phyloP scores from a whole-genome alignment of 1,140 invertebrate genomes.

The Lasioglossum albipes region DNA sequence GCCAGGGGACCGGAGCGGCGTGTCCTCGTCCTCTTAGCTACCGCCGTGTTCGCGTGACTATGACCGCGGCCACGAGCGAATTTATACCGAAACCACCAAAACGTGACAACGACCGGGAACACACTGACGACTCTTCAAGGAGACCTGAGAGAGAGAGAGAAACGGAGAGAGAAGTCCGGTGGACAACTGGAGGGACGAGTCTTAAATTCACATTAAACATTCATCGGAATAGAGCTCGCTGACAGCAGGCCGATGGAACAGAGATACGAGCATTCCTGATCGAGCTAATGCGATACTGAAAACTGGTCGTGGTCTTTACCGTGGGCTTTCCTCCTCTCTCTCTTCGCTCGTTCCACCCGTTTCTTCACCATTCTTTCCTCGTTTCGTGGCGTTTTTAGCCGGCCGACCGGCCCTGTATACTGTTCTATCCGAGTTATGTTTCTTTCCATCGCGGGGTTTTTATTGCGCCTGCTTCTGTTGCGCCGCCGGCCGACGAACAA shows the following conservation, averaged over 20 bases:
- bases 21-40: constrained; percentile 27
- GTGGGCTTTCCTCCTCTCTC: constrained; percentile 12
- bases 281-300: constrained; percentile 62
- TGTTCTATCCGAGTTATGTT: not conserved
- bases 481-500: not conserved
- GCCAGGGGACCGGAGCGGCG: not conserved
- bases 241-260: constrained; percentile 56
- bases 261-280: constrained; percentile 57
- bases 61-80: constrained; percentile 50
- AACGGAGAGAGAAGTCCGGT: not conserved
- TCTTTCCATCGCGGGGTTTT: constrained; percentile 1
- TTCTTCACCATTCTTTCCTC: not conserved
- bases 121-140: constrained; percentile 46
- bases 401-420: not conserved
- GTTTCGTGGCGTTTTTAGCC: constrained; percentile 26
- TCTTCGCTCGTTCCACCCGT: too few relatives aligned
- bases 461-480: not conserved
- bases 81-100: constrained; percentile 61
- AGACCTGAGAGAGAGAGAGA: not conserved
- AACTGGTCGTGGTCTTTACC: constrained; percentile 54
- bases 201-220: constrained; percentile 67
- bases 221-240: constrained; percentile 53
- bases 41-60: constrained; percentile 61
- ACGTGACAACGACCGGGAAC: constrained; percentile 53
- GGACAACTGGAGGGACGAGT: constrained; percentile 23